Conservation (phyloP, 2,888 invertebrate genomes). For the Sinotaia quadrata region DNA sequence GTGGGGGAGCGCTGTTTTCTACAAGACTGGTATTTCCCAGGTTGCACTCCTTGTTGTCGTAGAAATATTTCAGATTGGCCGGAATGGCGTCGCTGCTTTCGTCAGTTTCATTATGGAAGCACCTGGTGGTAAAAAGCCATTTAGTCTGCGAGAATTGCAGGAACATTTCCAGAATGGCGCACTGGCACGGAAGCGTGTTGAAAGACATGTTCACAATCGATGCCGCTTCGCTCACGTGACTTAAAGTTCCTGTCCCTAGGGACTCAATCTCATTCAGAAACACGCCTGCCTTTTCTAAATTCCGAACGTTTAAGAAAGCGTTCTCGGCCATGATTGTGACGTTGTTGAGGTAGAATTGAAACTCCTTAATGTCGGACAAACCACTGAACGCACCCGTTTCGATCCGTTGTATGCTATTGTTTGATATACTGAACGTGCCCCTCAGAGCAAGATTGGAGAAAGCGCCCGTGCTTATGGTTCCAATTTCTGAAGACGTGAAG, state of each 20-base stretch:
- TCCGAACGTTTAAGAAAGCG: slow-evolving; percentile 1
- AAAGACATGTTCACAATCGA: slow-evolving; percentile 10
- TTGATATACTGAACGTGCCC: slow-evolving; percentile 13
- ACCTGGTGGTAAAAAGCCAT: too few species aligned
- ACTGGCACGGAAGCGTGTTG: slow-evolving; percentile 11
- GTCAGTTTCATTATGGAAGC: too few species aligned
- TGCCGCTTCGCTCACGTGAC: neutral
- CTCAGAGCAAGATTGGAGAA: slow-evolving; percentile 5
- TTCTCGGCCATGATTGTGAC: neutral
- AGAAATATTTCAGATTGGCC: too few species aligned
- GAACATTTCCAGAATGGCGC: neutral
- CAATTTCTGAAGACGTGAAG: slow-evolving; percentile 3
- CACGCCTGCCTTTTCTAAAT: slow-evolving; percentile 4
- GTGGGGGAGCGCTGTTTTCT: too few species aligned
- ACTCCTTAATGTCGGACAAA: neutral
- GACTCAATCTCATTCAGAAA: slow-evolving; percentile 8
- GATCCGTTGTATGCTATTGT: slow-evolving; percentile 4
- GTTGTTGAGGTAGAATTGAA: slow-evolving; percentile 20
- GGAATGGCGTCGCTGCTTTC: too few species aligned
- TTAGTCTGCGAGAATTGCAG: too few species aligned
- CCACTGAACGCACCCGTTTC: neutral
- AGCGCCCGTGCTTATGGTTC: slow-evolving; percentile 6
- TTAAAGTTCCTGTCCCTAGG: neutral
- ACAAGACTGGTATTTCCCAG: too few species aligned
- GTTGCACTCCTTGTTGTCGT: too few species aligned